These are phyloP conservation scores for Sinelater perroti DNA, from an alignment of 2,888 invertebrate genomes.

Conservation along the genomic window DNA sequence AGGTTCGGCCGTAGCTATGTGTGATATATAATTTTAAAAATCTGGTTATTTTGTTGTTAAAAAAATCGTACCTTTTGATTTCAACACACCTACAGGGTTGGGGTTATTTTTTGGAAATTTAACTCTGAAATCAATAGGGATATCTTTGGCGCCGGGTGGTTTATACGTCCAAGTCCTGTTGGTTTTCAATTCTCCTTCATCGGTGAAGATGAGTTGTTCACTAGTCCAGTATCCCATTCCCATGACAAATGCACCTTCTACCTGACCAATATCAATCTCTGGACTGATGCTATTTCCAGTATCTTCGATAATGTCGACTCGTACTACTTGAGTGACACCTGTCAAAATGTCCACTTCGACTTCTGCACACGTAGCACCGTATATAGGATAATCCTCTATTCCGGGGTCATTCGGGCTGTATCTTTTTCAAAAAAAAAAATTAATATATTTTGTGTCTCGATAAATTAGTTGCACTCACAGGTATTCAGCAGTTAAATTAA, in stretches of 20 bases:
- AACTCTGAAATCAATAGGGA: conserved; percentile 78
- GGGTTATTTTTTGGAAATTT: conserved; percentile 71
- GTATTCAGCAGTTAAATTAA: conserved; percentile 71
- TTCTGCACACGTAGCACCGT: conserved; percentile 72
- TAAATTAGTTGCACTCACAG: conserved; percentile 53
- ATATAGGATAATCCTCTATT: conserved; percentile 56
- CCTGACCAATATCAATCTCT: conserved; percentile 77
- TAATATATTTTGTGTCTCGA: no score
- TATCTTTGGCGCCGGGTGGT: conserved; percentile 77
- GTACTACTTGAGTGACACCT: conserved; percentile 73
- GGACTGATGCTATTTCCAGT: conserved; percentile 78
- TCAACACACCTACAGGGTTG: conserved; percentile 72
- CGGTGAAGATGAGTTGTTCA: conserved; percentile 74
- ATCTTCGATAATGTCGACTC: conserved; percentile 79
- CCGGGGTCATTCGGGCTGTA: no score
- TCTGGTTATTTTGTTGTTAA: no score
- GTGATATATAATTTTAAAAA: conserved; percentile 38
- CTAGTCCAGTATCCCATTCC: conserved; percentile 76
- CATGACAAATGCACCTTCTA: conserved; percentile 73
- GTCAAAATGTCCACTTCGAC: conserved; percentile 82
- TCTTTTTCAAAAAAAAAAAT: no score
- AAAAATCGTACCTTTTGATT: conserved; percentile 73
- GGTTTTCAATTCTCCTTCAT: conserved; percentile 73
- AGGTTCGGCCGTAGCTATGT: conserved; percentile 73
- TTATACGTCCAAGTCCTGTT: conserved; percentile 84